Evolutionary conservation across 2,113 vertebrate genomes (phyloP).

Genomic region (Dicrurus megarhynchus): DNA sequence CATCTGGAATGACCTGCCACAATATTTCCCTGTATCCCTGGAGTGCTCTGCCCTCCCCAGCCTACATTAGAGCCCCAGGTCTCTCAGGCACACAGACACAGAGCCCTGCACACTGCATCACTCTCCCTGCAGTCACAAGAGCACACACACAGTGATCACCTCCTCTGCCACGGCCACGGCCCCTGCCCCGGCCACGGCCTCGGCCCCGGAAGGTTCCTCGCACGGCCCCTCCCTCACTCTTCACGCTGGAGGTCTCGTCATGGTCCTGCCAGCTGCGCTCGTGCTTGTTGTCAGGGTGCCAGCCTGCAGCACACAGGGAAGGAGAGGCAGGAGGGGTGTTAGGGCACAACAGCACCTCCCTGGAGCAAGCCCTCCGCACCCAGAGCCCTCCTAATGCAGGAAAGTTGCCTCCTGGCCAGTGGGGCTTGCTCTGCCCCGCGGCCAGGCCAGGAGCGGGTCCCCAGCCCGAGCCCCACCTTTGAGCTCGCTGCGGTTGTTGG

Average conservation of each 20-base stretch:
- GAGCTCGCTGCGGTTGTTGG: conserved; percentile 86
- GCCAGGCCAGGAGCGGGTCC: background rate
- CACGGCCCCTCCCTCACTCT: conserved; percentile 93
- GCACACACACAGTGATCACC: conserved; percentile 72
- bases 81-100: background rate
- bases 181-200: conserved; percentile 87
- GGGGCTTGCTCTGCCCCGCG: background rate
- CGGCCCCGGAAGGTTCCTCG: conserved; percentile 90
- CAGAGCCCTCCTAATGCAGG: background rate
- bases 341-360: background rate
- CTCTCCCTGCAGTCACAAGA: background rate
- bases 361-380: background rate
- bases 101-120: background rate
- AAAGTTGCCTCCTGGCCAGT: background rate
- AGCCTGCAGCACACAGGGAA: conserved; percentile 68
- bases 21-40: background rate
- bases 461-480: conserved; percentile 77
- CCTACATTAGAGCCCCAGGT: background rate
- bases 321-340: background rate
- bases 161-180: conserved; percentile 89
- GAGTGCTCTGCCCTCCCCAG: background rate
- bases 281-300: conserved; percentile 90
- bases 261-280: conserved; percentile 93
- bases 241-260: conserved; percentile 95
- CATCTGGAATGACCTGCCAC: background rate